Percentiles rank a stretch among this genome's conserved stretches.
These are phyloP conservation scores for Agrypnus murinus DNA, from an alignment of 2,888 invertebrate species.

Conservation along the genomic window DNA sequence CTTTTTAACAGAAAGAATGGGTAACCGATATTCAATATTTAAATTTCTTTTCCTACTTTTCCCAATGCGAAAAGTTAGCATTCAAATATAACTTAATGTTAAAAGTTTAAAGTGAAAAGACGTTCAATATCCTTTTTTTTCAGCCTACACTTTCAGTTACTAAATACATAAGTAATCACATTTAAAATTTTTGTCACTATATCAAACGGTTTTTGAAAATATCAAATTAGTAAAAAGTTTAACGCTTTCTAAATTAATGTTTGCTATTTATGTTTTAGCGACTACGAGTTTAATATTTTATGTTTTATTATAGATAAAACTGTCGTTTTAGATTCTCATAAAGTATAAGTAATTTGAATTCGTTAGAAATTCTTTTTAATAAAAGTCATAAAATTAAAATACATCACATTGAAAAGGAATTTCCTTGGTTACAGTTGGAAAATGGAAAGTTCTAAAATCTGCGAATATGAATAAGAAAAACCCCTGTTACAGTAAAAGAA, in stretches of 20 bases:
- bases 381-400: too few relatives aligned
- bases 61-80: conserved; percentile 2
- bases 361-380: too few relatives aligned
- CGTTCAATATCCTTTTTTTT: background rate
- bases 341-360: too few relatives aligned
- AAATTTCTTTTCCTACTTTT: background rate
- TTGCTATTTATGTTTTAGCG: background rate
- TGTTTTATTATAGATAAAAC: too few relatives aligned
- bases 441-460: background rate
- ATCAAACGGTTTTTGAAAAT: conserved; percentile 10
- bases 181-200: conserved; percentile 5
- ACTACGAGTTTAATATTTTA: background rate
- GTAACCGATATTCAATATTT: background rate
- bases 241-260: conserved; percentile 6
- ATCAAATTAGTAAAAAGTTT: conserved; percentile 16
- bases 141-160: background rate
- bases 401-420: too few relatives aligned
- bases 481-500: background rate
- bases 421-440: too few relatives aligned
- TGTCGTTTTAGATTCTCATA: too few relatives aligned
- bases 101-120: background rate
- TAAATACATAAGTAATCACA: conserved; percentile 33
- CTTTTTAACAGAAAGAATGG: background rate
- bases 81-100: conserved; percentile 14
- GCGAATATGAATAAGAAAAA: background rate